phyloP scores from a whole-genome alignment of 2,888 invertebrate genomes.

The Drosophila cyrtoloma region DNA sequence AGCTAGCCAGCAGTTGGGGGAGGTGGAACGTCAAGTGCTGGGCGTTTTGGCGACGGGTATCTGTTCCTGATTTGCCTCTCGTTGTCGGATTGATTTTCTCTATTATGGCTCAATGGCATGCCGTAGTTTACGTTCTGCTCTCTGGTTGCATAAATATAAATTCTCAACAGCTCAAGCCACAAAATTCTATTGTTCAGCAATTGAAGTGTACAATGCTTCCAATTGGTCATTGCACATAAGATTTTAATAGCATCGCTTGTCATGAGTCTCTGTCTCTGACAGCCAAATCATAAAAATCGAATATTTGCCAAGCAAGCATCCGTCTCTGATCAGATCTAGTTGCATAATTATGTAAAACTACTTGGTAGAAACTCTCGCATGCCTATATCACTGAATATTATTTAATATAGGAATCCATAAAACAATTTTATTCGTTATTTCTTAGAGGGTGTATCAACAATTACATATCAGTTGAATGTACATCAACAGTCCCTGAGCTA shows the following conservation, averaged over 20 bases:
- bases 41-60: slow-evolving; percentile 17
- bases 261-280: slow-evolving; percentile 51
- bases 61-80: slow-evolving; percentile 59
- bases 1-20: background rate
- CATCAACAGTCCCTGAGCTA: background rate
- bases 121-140: slow-evolving; percentile 15
- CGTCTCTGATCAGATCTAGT: background rate
- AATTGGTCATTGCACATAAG: slow-evolving; percentile 40
- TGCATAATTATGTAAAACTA: slow-evolving; percentile 3
- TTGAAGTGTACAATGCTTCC: slow-evolving; percentile 47
- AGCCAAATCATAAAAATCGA: slow-evolving; percentile 21
- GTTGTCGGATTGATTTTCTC: slow-evolving; percentile 52
- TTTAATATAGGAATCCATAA: background rate
- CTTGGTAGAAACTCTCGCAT: background rate
- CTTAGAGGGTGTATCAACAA: background rate
- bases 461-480: background rate
- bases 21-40: slow-evolving; percentile 17
- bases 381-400: background rate
- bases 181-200: slow-evolving; percentile 36
- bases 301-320: background rate
- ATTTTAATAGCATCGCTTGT: slow-evolving; percentile 33
- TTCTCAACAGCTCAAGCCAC: slow-evolving; percentile 26
- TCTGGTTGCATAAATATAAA: slow-evolving; percentile 53
- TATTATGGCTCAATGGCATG: slow-evolving; percentile 26
- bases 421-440: background rate